Evolutionary conservation across 2,113 vertebrate genomes (phyloP).

Genomic region (Todiramphus saurophagus): DNA sequence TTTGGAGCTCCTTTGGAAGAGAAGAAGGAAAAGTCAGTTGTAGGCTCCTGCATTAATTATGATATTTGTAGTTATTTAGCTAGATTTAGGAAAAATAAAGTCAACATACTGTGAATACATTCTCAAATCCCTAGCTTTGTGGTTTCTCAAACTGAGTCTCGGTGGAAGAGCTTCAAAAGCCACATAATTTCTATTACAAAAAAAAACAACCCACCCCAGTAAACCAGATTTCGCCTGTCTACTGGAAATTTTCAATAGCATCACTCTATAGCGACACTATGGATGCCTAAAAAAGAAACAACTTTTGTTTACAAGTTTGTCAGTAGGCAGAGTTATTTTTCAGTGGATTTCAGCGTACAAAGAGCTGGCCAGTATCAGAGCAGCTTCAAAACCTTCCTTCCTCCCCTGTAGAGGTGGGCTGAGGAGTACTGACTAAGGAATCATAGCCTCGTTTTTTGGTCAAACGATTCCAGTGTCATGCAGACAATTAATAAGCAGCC

Average conservation of each 20-base stretch:
- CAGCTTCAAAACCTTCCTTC: neutral
- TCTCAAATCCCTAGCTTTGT: slow-evolving; percentile 53
- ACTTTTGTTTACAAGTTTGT: neutral
- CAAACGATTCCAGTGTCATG: slow-evolving; percentile 17
- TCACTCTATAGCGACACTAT: neutral
- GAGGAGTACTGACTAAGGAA: neutral
- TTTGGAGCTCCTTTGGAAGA: neutral
- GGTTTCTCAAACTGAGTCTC: slow-evolving; percentile 41
- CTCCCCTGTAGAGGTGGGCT: neutral
- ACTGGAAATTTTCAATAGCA: neutral
- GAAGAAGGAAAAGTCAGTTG: neutral
- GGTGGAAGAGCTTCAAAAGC: slow-evolving; percentile 38
- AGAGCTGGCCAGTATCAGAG: neutral
- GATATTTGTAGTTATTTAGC: slow-evolving; percentile 60
- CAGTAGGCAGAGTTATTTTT: neutral
- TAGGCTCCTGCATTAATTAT: slow-evolving; percentile 47
- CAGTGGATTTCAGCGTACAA: neutral
- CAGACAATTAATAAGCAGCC: slow-evolving; percentile 52
- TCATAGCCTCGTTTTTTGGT: neutral
- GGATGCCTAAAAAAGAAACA: neutral
- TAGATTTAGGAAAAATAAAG: slow-evolving; percentile 57
- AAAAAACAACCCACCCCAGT: neutral
- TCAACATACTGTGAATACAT: slow-evolving; percentile 48
- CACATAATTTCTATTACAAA: slow-evolving; percentile 39
- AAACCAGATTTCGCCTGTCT: slow-evolving; percentile 23